Evolutionary conservation across 2,888 invertebrate genomes (phyloP).

Genomic region (Pemphredon lugubris): DNA sequence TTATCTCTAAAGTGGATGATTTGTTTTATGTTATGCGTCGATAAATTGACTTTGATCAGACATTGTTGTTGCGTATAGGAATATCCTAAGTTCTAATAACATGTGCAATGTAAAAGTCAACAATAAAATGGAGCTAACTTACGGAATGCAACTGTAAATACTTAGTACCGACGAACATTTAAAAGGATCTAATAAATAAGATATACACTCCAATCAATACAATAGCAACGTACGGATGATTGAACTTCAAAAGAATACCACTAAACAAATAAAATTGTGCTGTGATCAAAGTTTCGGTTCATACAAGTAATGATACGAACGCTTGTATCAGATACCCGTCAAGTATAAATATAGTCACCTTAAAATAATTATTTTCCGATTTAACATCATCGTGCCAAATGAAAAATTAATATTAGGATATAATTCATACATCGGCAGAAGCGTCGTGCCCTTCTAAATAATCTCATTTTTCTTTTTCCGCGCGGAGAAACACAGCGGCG

Average conservation of each 20-base stretch:
- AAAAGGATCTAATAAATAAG: not conserved
- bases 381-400: too few species aligned
- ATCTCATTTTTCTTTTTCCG: too few species aligned
- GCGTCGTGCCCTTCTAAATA: too few species aligned
- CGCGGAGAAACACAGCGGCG: too few species aligned
- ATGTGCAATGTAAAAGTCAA: too few species aligned
- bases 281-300: constrained; percentile 15
- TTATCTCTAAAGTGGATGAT: too few species aligned
- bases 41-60: not conserved
- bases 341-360: constrained; percentile 35
- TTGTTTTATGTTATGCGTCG: too few species aligned
- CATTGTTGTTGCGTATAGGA: constrained; percentile 8
- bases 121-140: too few species aligned
- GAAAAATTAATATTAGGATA: too few species aligned
- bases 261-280: constrained; percentile 19
- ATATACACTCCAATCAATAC: not conserved
- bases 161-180: not conserved
- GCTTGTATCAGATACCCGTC: constrained; percentile 75
- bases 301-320: constrained; percentile 11
- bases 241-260: not conserved
- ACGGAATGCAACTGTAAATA: not conserved
- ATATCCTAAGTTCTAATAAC: not conserved
- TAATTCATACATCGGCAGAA: too few species aligned
- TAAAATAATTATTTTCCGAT: too few species aligned
- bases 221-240: not conserved